These are phyloP conservation scores for Catocala sponsa DNA, from an alignment of 2,888 invertebrate genomes.

Conservation along the genomic window DNA sequence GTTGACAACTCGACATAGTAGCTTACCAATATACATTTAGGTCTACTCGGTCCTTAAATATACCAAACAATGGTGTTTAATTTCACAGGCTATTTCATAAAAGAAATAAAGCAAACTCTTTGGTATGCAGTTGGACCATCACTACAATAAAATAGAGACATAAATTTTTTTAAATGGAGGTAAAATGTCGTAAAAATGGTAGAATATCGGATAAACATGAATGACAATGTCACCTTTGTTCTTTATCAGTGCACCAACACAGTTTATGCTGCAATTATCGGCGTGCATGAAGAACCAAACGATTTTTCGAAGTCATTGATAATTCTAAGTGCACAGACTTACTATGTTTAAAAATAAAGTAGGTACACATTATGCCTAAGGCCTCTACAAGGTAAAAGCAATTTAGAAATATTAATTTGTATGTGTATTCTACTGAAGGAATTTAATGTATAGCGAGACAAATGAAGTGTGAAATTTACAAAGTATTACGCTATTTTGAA, in stretches of 20 bases:
- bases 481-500: background rate
- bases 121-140: conserved; percentile 11
- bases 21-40: background rate
- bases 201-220: conserved; percentile 43
- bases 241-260: conserved; percentile 40
- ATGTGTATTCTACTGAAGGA: background rate
- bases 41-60: background rate
- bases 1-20: conserved; percentile 3
- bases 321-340: conserved; percentile 26
- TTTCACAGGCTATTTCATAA: background rate
- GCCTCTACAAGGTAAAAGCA: conserved; percentile 35
- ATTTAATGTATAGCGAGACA: background rate
- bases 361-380: conserved; percentile 24
- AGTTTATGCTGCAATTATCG: conserved; percentile 41
- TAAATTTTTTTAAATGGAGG: conserved; percentile 14
- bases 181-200: conserved; percentile 24
- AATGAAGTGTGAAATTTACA: background rate
- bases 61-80: background rate
- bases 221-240: conserved; percentile 63
- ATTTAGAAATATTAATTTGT: conserved; percentile 20
- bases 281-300: conserved; percentile 18
- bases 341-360: conserved; percentile 12
- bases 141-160: conserved; percentile 16
- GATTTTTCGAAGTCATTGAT: conserved; percentile 33
- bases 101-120: background rate